Evolutionary conservation across 1,140 invertebrate species (phyloP).

Genomic region (Caenorhabditis brenneri): DNA sequence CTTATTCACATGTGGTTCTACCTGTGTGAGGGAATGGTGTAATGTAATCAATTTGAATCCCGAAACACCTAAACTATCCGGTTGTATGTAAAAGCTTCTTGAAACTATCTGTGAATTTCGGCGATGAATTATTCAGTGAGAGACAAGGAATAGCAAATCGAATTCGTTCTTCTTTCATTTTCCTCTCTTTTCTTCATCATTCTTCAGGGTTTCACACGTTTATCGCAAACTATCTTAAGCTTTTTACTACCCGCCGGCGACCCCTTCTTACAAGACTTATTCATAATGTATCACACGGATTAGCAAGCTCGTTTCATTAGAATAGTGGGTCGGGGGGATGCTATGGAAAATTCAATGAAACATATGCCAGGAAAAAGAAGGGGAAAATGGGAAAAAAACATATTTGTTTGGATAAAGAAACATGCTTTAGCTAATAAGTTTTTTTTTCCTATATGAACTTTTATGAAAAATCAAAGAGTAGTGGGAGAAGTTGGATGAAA

Average conservation of each 20-base stretch:
- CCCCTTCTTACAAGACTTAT: constrained; percentile 17
- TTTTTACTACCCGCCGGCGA: constrained; percentile 23
- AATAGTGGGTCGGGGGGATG: background rate
- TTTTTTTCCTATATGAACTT: too few species aligned
- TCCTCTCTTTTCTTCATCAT: background rate
- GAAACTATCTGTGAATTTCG: constrained; percentile 39
- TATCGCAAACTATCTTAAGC: constrained; percentile 37
- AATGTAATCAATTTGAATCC: constrained; percentile 12
- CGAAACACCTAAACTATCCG: background rate
- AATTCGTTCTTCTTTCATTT: background rate
- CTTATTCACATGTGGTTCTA: background rate
- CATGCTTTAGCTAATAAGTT: constrained; percentile 5
- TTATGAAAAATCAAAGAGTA: background rate
- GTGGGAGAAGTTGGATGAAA: too few species aligned
- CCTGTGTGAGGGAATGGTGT: background rate
- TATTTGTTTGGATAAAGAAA: background rate
- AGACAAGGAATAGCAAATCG: constrained; percentile 5
- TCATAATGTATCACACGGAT: constrained; percentile 35
- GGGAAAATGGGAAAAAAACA: background rate
- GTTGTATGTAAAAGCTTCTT: background rate
- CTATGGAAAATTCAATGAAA: constrained; percentile 29
- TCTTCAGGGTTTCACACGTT: constrained; percentile 36
- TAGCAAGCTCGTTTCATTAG: constrained; percentile 28
- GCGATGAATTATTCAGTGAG: constrained; percentile 39
- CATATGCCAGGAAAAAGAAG: background rate